phyloP scores from a whole-genome alignment of 2,113 vertebrate species.

The Urocolius indicus region DNA sequence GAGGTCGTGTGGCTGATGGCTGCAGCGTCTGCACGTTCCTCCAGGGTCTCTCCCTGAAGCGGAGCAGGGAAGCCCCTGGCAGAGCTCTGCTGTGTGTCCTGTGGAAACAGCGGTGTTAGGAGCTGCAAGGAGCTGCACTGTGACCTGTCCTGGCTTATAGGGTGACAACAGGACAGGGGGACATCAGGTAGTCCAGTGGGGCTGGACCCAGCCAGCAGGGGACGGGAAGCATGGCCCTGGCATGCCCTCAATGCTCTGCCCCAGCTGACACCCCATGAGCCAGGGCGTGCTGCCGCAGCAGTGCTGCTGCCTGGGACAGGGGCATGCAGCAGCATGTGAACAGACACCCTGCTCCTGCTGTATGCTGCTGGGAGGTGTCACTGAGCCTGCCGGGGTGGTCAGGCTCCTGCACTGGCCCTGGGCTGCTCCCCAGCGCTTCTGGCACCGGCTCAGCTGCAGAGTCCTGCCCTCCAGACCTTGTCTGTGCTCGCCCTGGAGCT shows the following conservation, averaged over 20 bases:
- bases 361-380: background rate
- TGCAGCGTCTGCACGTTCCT: background rate
- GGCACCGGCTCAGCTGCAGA: background rate
- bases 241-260: background rate
- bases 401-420: background rate
- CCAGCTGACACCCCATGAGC: accelerated
- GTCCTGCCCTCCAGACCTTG: background rate
- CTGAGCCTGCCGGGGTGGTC: background rate
- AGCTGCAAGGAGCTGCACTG: background rate
- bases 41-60: background rate
- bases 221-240: background rate
- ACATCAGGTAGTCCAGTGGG: background rate
- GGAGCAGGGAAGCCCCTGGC: background rate
- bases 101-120: background rate
- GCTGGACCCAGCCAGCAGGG: background rate
- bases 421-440: background rate
- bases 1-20: background rate
- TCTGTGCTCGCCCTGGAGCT: background rate
- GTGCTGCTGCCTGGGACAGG: background rate
- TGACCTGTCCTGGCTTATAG: background rate
- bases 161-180: background rate
- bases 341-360: background rate
- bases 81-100: background rate
- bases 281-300: accelerated
- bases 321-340: accelerated